Evolutionary conservation across 2,113 vertebrate genomes (phyloP).

Genomic region (Nicator chloris): DNA sequence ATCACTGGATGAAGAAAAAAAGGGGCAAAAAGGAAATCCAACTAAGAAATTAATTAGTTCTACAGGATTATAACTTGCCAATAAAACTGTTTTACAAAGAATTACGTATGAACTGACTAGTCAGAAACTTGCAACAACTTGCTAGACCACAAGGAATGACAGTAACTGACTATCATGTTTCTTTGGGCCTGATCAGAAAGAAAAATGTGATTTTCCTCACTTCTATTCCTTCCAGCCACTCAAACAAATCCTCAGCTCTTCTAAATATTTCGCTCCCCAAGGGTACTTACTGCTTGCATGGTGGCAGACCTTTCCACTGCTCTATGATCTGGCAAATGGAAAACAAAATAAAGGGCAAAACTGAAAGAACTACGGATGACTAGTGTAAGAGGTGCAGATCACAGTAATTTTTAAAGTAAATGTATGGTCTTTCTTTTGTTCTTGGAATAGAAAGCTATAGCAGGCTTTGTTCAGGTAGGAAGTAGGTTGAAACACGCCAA

Average conservation of each 20-base stretch:
- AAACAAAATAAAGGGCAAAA: slow-evolving; percentile 6
- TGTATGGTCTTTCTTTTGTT: neutral
- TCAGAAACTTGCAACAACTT: slow-evolving; percentile 24
- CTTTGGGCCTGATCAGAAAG: neutral
- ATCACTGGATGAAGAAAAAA: neutral
- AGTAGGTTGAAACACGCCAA: neutral
- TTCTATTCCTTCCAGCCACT: neutral
- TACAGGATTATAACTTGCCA: neutral
- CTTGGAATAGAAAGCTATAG: neutral
- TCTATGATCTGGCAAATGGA: neutral
- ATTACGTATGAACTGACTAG: slow-evolving; percentile 2
- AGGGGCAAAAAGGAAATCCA: neutral
- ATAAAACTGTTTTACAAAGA: neutral
- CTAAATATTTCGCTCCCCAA: neutral
- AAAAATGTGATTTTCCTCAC: slow-evolving; percentile 25
- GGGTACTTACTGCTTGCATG: neutral
- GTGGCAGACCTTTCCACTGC: neutral
- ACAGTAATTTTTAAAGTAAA: neutral
- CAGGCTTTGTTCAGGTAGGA: neutral
- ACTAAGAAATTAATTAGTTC: neutral
- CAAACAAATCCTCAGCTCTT: neutral
- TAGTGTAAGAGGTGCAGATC: neutral
- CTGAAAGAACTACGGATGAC: neutral
- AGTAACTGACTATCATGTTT: slow-evolving; percentile 7
- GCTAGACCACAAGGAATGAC: slow-evolving; percentile 9